A percentile compares a stretch with the other conserved stretches of the same genome.
Evolutionary conservation across 2,888 invertebrate genomes (phyloP).

Genomic region (Megastigmus dorsalis): DNA sequence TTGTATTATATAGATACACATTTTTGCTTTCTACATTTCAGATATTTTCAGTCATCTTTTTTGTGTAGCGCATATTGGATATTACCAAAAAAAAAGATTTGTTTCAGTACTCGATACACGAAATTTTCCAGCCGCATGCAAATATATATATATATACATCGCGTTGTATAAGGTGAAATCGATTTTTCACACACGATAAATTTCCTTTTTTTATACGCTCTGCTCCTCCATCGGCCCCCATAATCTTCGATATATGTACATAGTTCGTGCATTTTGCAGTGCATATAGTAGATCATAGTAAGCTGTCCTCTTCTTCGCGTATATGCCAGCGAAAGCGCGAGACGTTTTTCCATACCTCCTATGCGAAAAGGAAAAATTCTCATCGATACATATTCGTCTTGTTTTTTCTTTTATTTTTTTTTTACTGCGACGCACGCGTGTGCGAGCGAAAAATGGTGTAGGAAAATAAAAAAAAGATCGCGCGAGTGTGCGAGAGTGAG

Average conservation of each 20-base stretch:
- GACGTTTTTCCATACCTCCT: neutral
- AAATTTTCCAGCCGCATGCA: constrained; percentile 12
- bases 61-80: constrained; percentile 1
- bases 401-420: too few species aligned
- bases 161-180: too few species aligned
- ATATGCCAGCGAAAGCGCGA: neutral
- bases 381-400: too few species aligned
- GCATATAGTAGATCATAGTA: constrained; percentile 19
- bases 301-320: neutral
- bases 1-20: neutral
- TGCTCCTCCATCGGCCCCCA: neutral
- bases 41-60: too few species aligned
- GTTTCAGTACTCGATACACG: too few species aligned
- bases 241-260: constrained; percentile 19
- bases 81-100: constrained; percentile 3
- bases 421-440: too few species aligned
- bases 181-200: neutral
- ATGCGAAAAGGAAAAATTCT: neutral
- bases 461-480: constrained; percentile 20
- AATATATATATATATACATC: too few species aligned
- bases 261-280: constrained; percentile 15
- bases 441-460: too few species aligned
- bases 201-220: neutral
- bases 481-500: constrained; percentile 51
- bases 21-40: constrained; percentile 6